Evolutionary conservation across 2,113 vertebrate species (phyloP).

Genomic region (Crotophaga sulcirostris): DNA sequence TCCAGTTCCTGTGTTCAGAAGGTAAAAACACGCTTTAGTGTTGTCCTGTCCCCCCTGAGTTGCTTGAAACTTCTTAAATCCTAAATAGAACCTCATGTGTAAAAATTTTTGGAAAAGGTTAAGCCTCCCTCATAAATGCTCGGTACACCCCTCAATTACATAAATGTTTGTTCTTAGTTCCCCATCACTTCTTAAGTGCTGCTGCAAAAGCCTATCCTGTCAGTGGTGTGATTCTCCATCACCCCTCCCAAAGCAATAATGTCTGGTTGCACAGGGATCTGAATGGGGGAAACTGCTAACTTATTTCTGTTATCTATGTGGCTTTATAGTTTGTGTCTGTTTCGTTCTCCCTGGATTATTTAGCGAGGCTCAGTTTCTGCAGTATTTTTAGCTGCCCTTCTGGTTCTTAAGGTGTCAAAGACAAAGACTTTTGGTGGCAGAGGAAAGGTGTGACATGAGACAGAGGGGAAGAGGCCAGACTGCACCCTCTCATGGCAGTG

Average conservation of each 20-base stretch:
- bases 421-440: background rate
- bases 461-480: background rate
- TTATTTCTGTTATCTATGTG: background rate
- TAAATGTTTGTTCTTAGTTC: background rate
- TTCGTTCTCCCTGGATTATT: background rate
- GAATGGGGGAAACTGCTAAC: background rate
- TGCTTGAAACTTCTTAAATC: background rate
- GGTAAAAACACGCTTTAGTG: background rate
- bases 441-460: background rate
- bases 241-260: background rate
- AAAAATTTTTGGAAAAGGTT: background rate
- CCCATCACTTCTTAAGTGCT: background rate
- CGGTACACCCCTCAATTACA: rapidly evolving
- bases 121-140: background rate
- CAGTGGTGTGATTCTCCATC: background rate
- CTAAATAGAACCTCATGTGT: background rate
- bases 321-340: background rate
- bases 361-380: background rate
- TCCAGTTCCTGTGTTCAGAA: background rate
- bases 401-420: background rate
- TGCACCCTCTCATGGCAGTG: background rate
- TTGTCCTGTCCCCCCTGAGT: background rate
- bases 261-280: background rate
- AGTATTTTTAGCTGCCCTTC: background rate
- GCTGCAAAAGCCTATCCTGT: background rate